Conservation (phyloP, 2,888 invertebrate genomes). For the Epiblema foenella region DNA sequence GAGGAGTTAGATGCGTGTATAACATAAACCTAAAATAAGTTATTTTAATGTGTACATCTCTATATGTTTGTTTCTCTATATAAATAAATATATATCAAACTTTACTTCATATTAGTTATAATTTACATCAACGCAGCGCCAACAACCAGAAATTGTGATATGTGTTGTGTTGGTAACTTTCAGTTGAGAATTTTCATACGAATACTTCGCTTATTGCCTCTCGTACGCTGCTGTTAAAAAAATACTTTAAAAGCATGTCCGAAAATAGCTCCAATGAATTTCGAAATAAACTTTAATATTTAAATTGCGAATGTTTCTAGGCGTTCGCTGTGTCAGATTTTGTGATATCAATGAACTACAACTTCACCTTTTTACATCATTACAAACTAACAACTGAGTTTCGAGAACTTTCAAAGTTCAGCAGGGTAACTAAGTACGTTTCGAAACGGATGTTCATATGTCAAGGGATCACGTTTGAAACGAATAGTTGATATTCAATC, state of each 20-base stretch:
- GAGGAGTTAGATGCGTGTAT: no score
- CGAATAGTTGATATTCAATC: neutral
- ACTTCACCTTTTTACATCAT: no score
- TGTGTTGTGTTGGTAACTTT: constrained; percentile 12
- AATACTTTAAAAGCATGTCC: neutral
- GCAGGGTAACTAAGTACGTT: neutral
- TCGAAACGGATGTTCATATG: neutral
- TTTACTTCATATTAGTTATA: no score
- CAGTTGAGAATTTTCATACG: neutral
- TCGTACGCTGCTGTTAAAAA: constrained; percentile 13
- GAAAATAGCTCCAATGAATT: neutral
- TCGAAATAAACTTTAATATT: constrained; percentile 3
- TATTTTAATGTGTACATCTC: no score
- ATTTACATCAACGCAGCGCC: neutral
- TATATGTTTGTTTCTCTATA: no score
- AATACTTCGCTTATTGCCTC: constrained; percentile 15
- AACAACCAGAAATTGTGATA: constrained; percentile 2
- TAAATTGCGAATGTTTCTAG: neutral
- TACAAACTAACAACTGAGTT: neutral
- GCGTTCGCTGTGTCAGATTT: neutral
- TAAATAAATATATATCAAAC: neutral
- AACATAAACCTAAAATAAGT: no score
- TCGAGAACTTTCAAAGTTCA: neutral
- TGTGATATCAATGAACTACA: neutral
- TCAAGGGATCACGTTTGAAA: neutral